A percentile compares a stretch with the other conserved stretches of the same genome.
Conservation (phyloP, 2,888 invertebrate species). For the Sceliomorpha sp. region DNA sequence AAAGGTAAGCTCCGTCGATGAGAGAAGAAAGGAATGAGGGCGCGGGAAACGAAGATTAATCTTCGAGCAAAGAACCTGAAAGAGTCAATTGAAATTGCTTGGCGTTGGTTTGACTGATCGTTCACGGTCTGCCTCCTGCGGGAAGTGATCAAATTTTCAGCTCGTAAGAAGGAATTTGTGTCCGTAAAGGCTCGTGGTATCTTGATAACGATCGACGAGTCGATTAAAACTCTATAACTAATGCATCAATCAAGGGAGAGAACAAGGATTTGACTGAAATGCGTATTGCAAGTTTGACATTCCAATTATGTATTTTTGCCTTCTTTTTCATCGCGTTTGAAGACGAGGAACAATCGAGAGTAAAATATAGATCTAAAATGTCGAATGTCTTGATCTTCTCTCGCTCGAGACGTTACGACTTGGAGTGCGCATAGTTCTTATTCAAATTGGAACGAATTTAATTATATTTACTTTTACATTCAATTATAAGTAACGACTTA, state of each 20-base stretch:
- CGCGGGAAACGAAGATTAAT: conserved; percentile 52
- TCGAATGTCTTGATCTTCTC: too few relatives aligned
- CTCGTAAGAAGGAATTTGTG: conserved; percentile 47
- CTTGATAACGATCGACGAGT: conserved; percentile 46
- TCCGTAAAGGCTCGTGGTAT: conserved; percentile 18
- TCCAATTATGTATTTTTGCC: conserved; percentile 14
- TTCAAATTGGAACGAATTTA: too few relatives aligned
- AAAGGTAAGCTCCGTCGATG: conserved; percentile 43
- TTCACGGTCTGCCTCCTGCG: conserved; percentile 48
- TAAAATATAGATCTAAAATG: too few relatives aligned
- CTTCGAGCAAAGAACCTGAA: conserved; percentile 49
- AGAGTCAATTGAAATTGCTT: conserved; percentile 57
- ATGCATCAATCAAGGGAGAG: conserved; percentile 44
- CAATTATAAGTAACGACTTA: too few relatives aligned
- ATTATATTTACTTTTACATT: too few relatives aligned
- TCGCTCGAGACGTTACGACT: too few relatives aligned
- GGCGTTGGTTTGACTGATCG: conserved; percentile 58
- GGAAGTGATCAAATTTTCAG: conserved; percentile 54
- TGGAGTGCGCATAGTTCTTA: too few relatives aligned
- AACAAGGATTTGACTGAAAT: conserved; percentile 8
- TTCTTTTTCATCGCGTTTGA: too few relatives aligned
- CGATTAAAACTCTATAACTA: conserved; percentile 32
- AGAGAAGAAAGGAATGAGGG: conserved; percentile 31
- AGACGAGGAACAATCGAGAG: too few relatives aligned
- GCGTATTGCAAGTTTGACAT: not conserved